Percentiles rank a stretch among this genome's conserved stretches.
Evolutionary conservation across 2,888 invertebrate species (phyloP).

Genomic region (Drosophila dives): DNA sequence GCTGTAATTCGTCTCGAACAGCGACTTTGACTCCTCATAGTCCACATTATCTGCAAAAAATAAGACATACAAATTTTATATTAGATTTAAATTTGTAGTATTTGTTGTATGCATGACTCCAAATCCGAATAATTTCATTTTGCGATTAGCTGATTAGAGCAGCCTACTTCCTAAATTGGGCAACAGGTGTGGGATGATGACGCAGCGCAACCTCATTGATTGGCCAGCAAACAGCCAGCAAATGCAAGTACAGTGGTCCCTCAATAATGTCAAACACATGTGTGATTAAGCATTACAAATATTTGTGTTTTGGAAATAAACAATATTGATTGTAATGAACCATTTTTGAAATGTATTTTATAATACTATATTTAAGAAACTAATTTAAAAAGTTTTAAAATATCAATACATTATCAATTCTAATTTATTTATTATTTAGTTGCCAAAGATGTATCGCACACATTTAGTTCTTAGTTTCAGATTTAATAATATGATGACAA

Average conservation of each 20-base stretch:
- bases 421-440: background rate
- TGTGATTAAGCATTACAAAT: background rate
- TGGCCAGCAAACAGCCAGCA: slow-evolving; percentile 20
- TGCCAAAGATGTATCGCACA: background rate
- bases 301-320: too few species aligned
- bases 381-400: background rate
- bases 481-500: background rate
- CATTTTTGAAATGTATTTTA: too few species aligned
- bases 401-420: background rate
- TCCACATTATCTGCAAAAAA: slow-evolving; percentile 93
- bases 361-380: background rate
- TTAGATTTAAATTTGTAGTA: background rate
- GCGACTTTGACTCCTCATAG: slow-evolving; percentile 93
- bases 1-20: slow-evolving; percentile 97
- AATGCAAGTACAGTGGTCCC: slow-evolving; percentile 9
- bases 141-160: slow-evolving; percentile 15
- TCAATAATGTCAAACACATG: background rate
- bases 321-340: background rate
- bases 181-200: slow-evolving; percentile 43
- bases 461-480: background rate
- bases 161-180: slow-evolving; percentile 8
- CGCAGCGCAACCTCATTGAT: slow-evolving; percentile 33
- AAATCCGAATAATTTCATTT: slow-evolving; percentile 14
- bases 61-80: background rate
- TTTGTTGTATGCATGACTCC: background rate